phyloP scores from a whole-genome alignment of 1,140 invertebrate genomes.

The Orchesella cincta region DNA sequence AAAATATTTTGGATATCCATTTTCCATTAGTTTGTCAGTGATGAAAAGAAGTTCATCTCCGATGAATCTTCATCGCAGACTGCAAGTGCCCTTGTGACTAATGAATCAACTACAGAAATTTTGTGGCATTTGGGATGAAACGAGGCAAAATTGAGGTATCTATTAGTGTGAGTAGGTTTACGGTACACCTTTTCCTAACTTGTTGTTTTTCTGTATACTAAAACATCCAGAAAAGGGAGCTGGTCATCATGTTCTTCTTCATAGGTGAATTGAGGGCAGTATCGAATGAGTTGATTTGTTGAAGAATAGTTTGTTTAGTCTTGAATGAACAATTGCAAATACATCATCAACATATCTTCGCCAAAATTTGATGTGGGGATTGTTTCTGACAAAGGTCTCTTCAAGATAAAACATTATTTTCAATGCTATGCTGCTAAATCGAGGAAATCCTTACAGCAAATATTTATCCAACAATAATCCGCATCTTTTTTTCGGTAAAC shows the following conservation, averaged over 20 bases:
- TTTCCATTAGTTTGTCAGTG: background rate
- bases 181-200: slow-evolving; percentile 31
- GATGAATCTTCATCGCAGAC: slow-evolving; percentile 26
- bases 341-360: no score
- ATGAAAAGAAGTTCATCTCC: slow-evolving; percentile 21
- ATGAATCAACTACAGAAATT: slow-evolving; percentile 1
- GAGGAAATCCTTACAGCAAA: no score
- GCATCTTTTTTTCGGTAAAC: no score
- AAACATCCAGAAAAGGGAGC: slow-evolving; percentile 46
- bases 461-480: no score
- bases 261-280: slow-evolving; percentile 28
- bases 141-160: background rate
- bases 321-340: no score
- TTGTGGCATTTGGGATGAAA: slow-evolving; percentile 14
- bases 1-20: background rate
- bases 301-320: no score
- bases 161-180: slow-evolving; percentile 3
- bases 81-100: slow-evolving; percentile 12
- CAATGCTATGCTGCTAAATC: no score
- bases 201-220: slow-evolving; percentile 15
- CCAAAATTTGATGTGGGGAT: no score
- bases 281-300: slow-evolving; percentile 35
- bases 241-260: slow-evolving; percentile 33
- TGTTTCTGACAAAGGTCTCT: no score
- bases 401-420: no score